Base-by-base conservation (phyloP, 2,113 vertebrate genomes). In the Anolis sagrei region DNA sequence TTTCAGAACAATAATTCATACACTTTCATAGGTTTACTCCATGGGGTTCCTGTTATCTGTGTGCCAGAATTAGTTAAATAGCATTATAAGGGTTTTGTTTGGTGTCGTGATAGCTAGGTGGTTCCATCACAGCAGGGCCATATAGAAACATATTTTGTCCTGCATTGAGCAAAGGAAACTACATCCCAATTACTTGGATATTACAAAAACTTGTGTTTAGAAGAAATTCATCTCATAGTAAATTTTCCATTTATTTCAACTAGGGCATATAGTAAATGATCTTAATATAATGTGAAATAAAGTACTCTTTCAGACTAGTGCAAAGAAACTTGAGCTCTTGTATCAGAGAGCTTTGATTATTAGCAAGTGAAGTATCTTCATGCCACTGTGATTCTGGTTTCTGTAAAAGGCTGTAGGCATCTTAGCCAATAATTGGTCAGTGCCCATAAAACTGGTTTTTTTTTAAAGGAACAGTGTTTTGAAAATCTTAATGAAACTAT, bases 61-160 rank as follows among this genome's bases (percentile, higher is more conserved):
- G 0, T 18, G 62, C 54, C 88, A 84, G 79, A 86, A 72, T 9
- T 54, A 76, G 23, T 83, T 78, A 93, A 93, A 84, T 44, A 77
- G 68, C 86, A 70, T 87, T 89, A 23, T 0, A 1, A 62, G 82
- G 0, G 19, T 32, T 49, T 83, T 87, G 78, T 79, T 90, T 81
- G 81, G 61, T 79, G 58, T 44, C n/a, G 76, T 86, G 32, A 70
- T 48, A 48, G 29, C 32, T 81, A 85, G 29, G 77, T 69, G 69
- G 25, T 58, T 87, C 87, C 69, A 83, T 89, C 81, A 61, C 72
- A 92, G 75, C 79, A 88, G 64, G 68, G 86, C 84, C n/a, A 83
- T 73, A 80, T 87, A 78, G 58, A 89, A 92, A 36, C 85, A 21
- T 49, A 62, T 86, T 68, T 64, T 83, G 0, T 84, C 86, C 32